Evolutionary conservation across 2,113 vertebrate species (phyloP).

Genomic region (Hylia prasina): DNA sequence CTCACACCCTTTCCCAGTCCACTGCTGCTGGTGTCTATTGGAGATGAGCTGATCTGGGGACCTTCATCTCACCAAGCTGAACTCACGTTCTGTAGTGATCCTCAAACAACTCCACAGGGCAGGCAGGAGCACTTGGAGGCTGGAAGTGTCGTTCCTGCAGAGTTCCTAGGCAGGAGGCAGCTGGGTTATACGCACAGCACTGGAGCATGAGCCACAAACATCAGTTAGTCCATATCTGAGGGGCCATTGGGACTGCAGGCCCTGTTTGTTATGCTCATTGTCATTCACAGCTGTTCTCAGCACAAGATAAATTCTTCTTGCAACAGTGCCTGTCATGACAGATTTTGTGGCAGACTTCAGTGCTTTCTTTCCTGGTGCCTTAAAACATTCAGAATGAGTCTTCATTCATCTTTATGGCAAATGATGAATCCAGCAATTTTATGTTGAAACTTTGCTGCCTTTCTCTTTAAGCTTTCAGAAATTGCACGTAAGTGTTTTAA

Average conservation of each 20-base stretch:
- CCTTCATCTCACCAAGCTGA: not conserved
- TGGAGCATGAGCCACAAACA: not conserved
- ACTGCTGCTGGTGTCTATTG: not conserved
- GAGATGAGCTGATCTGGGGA: not conserved
- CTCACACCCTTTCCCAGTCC: not conserved
- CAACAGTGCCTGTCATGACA: not conserved
- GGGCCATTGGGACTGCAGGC: not conserved
- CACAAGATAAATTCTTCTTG: not conserved
- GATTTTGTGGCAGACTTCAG: not conserved
- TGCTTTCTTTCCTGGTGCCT: not conserved
- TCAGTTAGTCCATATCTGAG: not conserved
- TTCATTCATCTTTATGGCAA: conserved; percentile 30
- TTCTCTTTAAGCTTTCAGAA: conserved; percentile 9
- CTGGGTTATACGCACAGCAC: not conserved
- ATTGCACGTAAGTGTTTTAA: not conserved
- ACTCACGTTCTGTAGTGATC: rapidly evolving
- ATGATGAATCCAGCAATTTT: not conserved
- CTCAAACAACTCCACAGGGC: not conserved
- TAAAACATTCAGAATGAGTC: not conserved
- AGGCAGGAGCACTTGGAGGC: not conserved
- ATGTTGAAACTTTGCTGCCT: not conserved
- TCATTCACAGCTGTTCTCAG: not conserved
- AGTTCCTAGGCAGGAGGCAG: not conserved
- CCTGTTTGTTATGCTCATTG: not conserved
- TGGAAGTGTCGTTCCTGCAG: not conserved